Evolutionary conservation across 2,113 vertebrate species (phyloP), one percentile per base, ranked within the genome.

Genomic region (Girardinichthys multiradiatus): DNA sequence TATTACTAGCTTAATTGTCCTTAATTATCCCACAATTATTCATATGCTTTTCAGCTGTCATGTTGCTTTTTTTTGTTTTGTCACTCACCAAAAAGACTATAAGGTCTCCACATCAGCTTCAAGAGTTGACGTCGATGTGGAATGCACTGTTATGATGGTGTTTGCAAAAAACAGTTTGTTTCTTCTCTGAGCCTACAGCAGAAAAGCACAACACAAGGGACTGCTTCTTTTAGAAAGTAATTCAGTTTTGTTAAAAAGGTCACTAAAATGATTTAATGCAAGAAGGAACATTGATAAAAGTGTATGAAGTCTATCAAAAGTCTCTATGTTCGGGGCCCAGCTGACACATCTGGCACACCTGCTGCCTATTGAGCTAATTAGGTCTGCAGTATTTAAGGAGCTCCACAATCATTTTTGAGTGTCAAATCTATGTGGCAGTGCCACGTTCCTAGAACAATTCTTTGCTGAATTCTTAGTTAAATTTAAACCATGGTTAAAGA

Each of bases 211-310:
- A 10, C 11, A 19, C 28, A 15, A 30, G 58, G 58, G 58, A 21
- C 28, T 19, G 29, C 31, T 17, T 21, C 19, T 7, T 29, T 21
- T 17, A 30, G 19, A 60, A 60, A 60, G 28, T 31, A 60, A 60
- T 60, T 60, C 19, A 5, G 57, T 60, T 60, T 30, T 60, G 58
- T 10, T 60, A 4, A 30, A n/a, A 71, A 71, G 61, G 30, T 61
- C 28, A 45, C 0, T 28, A n/a, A 51, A 64, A 63, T 28, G 24
- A 21, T 39, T 9, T 54, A 21, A 54, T 19, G 24, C 21, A n/a
- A 54, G 48, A n/a, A 54, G 24, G 10, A 51, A 54, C 19, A 54
- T 24, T 54, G 5, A 8, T 54, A 24, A 24, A 21, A 11, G 8
- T n/a, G 21, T 54, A 12, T 4, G 6, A 33, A 33, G 31, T 33